A percentile compares a stretch with the other conserved stretches of the same genome.
These are phyloP conservation scores for Nomada hirtipes DNA, from an alignment of 2,888 invertebrate species.

Conservation along the genomic window DNA sequence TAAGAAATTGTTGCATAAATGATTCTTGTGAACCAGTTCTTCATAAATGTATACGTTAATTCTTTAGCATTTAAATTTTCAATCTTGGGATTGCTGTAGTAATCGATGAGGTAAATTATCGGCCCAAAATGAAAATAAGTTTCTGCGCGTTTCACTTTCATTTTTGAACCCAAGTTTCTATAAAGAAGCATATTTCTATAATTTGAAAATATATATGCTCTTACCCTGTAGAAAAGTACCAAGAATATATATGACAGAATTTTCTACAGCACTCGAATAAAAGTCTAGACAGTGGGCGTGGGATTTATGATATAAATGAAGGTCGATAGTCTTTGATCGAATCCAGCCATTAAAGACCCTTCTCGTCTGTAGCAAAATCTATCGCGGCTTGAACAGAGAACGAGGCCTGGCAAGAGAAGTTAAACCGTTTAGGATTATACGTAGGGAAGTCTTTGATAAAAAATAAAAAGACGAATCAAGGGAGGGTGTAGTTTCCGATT, in stretches of 20 bases:
- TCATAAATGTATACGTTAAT: no score
- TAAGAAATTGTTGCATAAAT: not conserved
- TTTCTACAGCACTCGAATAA: slow-evolving; percentile 6
- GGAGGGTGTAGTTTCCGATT: slow-evolving; percentile 37
- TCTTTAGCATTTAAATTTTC: no score
- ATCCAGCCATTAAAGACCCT: slow-evolving; percentile 55
- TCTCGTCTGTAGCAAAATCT: slow-evolving; percentile 59
- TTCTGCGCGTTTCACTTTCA: no score
- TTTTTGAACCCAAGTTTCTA: not conserved
- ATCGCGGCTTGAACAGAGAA: slow-evolving; percentile 38
- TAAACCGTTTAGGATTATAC: slow-evolving; percentile 63
- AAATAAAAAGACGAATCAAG: slow-evolving; percentile 46
- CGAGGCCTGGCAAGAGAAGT: slow-evolving; percentile 32
- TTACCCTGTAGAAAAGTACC: not conserved
- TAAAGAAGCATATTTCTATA: not conserved
- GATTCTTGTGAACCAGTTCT: not conserved
- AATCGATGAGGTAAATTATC: no score
- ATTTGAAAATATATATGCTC: not conserved
- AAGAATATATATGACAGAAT: slow-evolving; percentile 5
- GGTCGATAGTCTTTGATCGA: slow-evolving; percentile 60
- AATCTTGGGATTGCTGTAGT: no score
- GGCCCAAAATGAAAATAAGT: no score
- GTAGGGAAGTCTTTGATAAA: slow-evolving; percentile 54
- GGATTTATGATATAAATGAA: slow-evolving; percentile 51
- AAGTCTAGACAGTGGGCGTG: slow-evolving; percentile 11